Conservation (phyloP, 2,888 invertebrate genomes). For the Ormyrus labotus region DNA sequence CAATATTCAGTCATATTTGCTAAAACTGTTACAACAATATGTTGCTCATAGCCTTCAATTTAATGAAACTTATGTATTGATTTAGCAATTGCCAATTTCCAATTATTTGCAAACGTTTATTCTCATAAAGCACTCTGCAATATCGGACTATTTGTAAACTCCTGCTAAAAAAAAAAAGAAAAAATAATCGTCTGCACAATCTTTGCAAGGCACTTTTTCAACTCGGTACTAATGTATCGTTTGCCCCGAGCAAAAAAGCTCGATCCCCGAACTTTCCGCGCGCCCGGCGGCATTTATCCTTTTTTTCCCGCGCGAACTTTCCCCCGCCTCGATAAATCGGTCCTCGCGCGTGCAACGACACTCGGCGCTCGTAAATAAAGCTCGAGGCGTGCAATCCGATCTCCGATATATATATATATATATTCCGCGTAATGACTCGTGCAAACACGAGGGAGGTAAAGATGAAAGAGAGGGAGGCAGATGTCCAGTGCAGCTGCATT, state of each 20-base stretch:
- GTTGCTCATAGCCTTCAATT: no score
- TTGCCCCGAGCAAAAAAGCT: neutral
- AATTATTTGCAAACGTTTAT: no score
- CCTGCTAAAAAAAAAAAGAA: no score
- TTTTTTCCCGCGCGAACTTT: neutral
- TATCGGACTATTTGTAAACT: no score
- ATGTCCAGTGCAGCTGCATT: conserved; percentile 28
- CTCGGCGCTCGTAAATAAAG: conserved; percentile 6
- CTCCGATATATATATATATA: neutral
- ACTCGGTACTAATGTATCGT: neutral
- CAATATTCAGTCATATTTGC: no score
- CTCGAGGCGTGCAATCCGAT: neutral
- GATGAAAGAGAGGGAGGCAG: neutral
- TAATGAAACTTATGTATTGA: no score
- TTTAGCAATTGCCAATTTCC: no score
- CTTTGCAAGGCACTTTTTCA: no score
- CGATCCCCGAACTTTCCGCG: neutral
- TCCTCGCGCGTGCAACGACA: no score
- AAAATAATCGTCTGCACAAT: no score
- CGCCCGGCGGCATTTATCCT: neutral
- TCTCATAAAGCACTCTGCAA: no score
- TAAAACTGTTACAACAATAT: no score
- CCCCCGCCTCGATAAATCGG: neutral
- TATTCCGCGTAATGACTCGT: conserved; percentile 8
- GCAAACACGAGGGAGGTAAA: neutral